These are phyloP conservation scores for Prenolepis imparis DNA, from an alignment of 2,888 invertebrate species.

Conservation along the genomic window DNA sequence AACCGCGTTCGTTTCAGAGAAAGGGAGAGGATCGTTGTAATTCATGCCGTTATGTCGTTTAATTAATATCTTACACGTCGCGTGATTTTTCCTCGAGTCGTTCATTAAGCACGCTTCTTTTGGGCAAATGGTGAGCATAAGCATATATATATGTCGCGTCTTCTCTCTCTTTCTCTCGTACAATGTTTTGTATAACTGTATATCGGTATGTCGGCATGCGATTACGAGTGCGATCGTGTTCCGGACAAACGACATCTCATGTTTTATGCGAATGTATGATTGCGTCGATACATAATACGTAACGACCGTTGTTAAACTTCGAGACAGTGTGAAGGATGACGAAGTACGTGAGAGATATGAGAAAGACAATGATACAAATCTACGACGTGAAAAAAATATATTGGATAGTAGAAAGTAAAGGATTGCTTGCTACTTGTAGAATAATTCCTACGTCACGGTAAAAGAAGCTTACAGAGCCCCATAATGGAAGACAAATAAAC, in stretches of 20 bases:
- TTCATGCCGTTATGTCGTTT: slow-evolving; percentile 38
- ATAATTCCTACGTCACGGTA: neutral
- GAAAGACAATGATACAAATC: slow-evolving; percentile 20
- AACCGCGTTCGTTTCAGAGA: slow-evolving; percentile 8
- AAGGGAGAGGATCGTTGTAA: slow-evolving; percentile 15
- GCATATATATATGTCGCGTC: neutral
- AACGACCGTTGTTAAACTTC: slow-evolving; percentile 38
- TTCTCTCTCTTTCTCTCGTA: slow-evolving; percentile 17
- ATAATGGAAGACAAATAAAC: neutral
- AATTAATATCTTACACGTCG: slow-evolving; percentile 47
- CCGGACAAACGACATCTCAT: slow-evolving; percentile 54
- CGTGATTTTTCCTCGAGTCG: slow-evolving; percentile 8
- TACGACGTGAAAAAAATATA: neutral
- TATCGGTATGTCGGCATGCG: slow-evolving; percentile 33
- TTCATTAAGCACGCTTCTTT: slow-evolving; percentile 33
- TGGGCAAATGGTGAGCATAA: slow-evolving; percentile 9
- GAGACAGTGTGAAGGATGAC: slow-evolving; percentile 46
- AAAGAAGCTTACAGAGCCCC: neutral
- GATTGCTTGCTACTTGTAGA: neutral
- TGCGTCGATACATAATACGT: slow-evolving; percentile 35
- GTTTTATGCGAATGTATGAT: slow-evolving; percentile 52
- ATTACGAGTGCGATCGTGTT: slow-evolving; percentile 50
- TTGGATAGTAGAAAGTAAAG: too few species aligned
- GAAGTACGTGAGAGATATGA: slow-evolving; percentile 53
- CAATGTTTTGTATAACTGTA: slow-evolving; percentile 43